Conservation (phyloP, 2,888 invertebrate species). For the Philereme transversata region DNA sequence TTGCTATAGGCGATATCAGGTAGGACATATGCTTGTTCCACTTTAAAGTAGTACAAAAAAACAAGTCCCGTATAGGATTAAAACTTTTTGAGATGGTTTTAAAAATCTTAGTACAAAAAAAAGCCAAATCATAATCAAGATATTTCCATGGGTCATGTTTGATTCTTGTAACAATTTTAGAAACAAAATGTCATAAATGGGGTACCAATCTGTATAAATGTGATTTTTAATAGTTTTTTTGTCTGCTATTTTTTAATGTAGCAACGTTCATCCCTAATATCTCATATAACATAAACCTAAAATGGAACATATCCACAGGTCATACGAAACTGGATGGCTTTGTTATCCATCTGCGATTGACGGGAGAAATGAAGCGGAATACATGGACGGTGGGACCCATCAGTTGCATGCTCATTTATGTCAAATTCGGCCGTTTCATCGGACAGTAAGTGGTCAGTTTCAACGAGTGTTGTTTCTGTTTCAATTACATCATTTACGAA, state of each 20-base stretch:
- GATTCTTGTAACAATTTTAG: too few species aligned
- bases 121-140: not conserved
- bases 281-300: not conserved
- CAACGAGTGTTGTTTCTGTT: not conserved
- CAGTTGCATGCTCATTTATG: conserved; percentile 45
- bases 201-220: too few species aligned
- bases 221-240: too few species aligned
- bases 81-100: too few species aligned
- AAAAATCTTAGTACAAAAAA: not conserved
- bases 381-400: conserved; percentile 51
- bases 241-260: too few species aligned
- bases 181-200: too few species aligned
- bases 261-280: too few species aligned
- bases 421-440: conserved; percentile 38
- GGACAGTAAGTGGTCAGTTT: conserved; percentile 17
- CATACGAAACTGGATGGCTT: conserved; percentile 45
- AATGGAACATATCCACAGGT: conserved; percentile 37
- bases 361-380: conserved; percentile 66
- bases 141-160: not conserved
- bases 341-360: conserved; percentile 55
- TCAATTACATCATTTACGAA: not conserved
- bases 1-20: too few species aligned
- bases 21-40: too few species aligned
- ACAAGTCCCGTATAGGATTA: too few species aligned
- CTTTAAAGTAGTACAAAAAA: too few species aligned